Conservation (phyloP, 2,113 vertebrate genomes). For the Eclectus roratus region DNA sequence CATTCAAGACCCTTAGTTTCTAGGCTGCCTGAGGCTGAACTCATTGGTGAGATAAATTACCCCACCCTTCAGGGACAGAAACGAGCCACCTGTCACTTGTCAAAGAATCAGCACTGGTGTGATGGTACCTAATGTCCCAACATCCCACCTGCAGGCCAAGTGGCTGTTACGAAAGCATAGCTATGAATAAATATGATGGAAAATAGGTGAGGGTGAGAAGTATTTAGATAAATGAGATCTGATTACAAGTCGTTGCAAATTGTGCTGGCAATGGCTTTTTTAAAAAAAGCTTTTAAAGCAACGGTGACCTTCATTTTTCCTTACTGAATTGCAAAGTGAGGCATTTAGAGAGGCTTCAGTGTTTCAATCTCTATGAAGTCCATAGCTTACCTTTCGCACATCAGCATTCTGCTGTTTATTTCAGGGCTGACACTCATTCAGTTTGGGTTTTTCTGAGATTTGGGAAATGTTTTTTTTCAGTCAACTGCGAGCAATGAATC, state of each 20-base stretch:
- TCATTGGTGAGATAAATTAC: constrained; percentile 33
- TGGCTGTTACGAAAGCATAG: not conserved
- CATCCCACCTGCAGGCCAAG: not conserved
- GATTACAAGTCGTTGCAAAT: not conserved
- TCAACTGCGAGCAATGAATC: not conserved
- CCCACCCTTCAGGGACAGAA: not conserved
- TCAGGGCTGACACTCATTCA: not conserved
- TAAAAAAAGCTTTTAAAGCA: not conserved
- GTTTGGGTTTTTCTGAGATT: not conserved
- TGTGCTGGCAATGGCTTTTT: not conserved
- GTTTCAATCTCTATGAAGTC: not conserved
- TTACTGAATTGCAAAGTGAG: not conserved
- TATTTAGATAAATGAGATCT: not conserved
- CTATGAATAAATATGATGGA: not conserved
- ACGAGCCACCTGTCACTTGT: constrained; percentile 21
- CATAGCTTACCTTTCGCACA: not conserved
- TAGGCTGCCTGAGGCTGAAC: not conserved
- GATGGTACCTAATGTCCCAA: not conserved
- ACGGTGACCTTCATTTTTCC: not conserved
- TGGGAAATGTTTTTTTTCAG: not conserved
- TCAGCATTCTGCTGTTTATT: not conserved
- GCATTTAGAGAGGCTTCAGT: not conserved
- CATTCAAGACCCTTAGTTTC: not conserved
- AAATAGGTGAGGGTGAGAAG: not conserved
- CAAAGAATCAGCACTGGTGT: not conserved